These are phyloP conservation scores for Sinotaia quadrata DNA, from an alignment of 2,888 invertebrate species.

Conservation along the genomic window DNA sequence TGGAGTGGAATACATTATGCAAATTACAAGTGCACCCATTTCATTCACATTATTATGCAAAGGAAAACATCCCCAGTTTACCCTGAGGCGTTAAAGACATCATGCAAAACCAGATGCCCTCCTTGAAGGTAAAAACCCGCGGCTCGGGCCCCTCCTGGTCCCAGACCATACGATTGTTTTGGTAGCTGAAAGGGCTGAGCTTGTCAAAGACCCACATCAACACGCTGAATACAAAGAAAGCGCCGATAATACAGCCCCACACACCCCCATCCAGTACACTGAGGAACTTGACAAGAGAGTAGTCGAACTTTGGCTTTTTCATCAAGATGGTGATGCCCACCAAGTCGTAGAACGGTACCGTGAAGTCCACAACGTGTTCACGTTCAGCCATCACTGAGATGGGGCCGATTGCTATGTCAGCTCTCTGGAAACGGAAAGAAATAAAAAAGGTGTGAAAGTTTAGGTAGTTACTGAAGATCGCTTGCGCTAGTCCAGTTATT, in stretches of 20 bases:
- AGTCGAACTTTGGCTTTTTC: slow-evolving; percentile 89
- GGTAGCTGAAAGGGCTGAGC: slow-evolving; percentile 78
- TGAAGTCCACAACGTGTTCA: slow-evolving; percentile 91
- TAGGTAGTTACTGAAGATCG: too few relatives aligned
- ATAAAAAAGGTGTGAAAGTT: neutral
- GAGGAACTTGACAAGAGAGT: slow-evolving; percentile 95
- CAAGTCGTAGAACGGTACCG: slow-evolving; percentile 97
- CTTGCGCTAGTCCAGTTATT: too few relatives aligned
- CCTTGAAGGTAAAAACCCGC: slow-evolving; percentile 93
- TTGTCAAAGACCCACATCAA: slow-evolving; percentile 97
- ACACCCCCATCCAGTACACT: slow-evolving; percentile 96
- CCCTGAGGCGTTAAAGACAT: slow-evolving; percentile 93
- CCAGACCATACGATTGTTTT: slow-evolving; percentile 71
- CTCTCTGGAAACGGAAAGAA: slow-evolving; percentile 75
- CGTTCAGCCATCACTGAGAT: slow-evolving; percentile 98
- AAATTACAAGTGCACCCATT: too few relatives aligned
- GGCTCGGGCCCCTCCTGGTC: slow-evolving; percentile 88
- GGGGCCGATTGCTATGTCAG: slow-evolving; percentile 94
- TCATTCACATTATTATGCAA: too few relatives aligned
- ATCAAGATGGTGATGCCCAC: slow-evolving; percentile 97
- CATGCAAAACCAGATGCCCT: slow-evolving; percentile 99
- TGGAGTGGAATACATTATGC: too few relatives aligned
- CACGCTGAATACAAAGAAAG: slow-evolving; percentile 74
- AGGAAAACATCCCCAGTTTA: slow-evolving; percentile 48
- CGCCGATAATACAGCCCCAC: slow-evolving; percentile 88